Base-by-base conservation (phyloP, 2,797 vertebrate genomes). In the Iguana delicatissima region DNA sequence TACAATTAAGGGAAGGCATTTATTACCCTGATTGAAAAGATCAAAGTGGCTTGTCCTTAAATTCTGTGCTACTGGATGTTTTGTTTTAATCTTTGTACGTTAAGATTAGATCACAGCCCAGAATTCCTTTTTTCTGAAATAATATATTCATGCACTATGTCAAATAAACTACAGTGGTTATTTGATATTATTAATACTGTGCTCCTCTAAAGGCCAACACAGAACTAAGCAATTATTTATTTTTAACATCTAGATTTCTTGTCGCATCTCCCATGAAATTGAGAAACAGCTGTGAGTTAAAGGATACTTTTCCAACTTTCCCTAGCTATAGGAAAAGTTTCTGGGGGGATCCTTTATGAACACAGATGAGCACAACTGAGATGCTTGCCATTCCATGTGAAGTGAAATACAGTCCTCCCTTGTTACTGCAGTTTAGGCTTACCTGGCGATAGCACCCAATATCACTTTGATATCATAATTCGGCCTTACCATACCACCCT, bases 1-100 rank as follows among this genome's bases (percentile, higher is more conserved):
- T 89, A 92, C 3, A 42, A 89, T n/a, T 93, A 89, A 92, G 87
- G 92, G 92, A 85, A 92, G 59, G 26, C 86, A 89, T 93, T 94
- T 91, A 91, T 92, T 3, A 0, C 76, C 81, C 91, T 90, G 42
- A 87, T 93, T 80, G 76, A 92, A 79, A 94, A 95, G 92, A 95
- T 96, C 96, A 96, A 95, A 96, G 95, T 57, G 86, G 42, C 80
- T 89, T 74, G 89, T 93, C 90, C 93, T 94, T 92, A 93, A 96
- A 94, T 93, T 85, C 84, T 0, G 22, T 90, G 90, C 87, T 92
- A 64, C 80, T 89, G 92, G 20, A 79, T 86, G 50, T 52, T 94
- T 92, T 55, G 20, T 16, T 16, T 7, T 14, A n/a, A 64, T 32
- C 35, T 69, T 69, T 18, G 26, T 85, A 85, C 87, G 79, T 42